These are phyloP conservation scores for Alcis repandata DNA, from an alignment of 2,888 invertebrate genomes.

Conservation along the genomic window DNA sequence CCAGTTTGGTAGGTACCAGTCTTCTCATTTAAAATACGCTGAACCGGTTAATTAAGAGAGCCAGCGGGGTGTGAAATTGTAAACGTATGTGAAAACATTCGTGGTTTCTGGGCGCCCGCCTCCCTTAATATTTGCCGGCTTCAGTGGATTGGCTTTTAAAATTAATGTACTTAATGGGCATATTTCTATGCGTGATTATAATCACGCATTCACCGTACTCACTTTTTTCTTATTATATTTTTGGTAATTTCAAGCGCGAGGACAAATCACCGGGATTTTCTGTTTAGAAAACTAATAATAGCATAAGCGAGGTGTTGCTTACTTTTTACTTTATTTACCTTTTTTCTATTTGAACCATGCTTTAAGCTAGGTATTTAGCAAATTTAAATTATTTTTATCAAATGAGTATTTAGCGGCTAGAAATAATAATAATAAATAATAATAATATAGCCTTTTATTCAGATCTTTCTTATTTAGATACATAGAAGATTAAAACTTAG, in stretches of 20 bases:
- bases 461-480: too few species aligned
- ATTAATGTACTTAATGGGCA: slow-evolving; percentile 45
- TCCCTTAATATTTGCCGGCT: slow-evolving; percentile 54
- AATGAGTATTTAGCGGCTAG: too few species aligned
- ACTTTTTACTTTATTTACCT: neutral
- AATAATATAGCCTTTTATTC: too few species aligned
- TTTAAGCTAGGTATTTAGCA: too few species aligned
- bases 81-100: slow-evolving; percentile 76
- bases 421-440: too few species aligned
- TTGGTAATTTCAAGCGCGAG: neutral
- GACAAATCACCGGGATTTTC: neutral
- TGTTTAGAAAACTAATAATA: too few species aligned
- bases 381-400: too few species aligned
- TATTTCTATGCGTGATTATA: slow-evolving; percentile 31
- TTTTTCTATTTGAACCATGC: too few species aligned
- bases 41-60: slow-evolving; percentile 77
- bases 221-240: slow-evolving; percentile 21
- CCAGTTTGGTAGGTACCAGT: slow-evolving; percentile 54
- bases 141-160: slow-evolving; percentile 54
- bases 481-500: too few species aligned
- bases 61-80: slow-evolving; percentile 78
- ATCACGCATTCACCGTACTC: slow-evolving; percentile 5
- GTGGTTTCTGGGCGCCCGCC: slow-evolving; percentile 59
- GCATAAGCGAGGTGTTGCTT: neutral
- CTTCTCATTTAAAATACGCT: slow-evolving; percentile 75